Evolutionary conservation across 1,140 invertebrate genomes (phyloP), one percentile per base, ranked within the genome.

Genomic region (Drosophila insularis): DNA sequence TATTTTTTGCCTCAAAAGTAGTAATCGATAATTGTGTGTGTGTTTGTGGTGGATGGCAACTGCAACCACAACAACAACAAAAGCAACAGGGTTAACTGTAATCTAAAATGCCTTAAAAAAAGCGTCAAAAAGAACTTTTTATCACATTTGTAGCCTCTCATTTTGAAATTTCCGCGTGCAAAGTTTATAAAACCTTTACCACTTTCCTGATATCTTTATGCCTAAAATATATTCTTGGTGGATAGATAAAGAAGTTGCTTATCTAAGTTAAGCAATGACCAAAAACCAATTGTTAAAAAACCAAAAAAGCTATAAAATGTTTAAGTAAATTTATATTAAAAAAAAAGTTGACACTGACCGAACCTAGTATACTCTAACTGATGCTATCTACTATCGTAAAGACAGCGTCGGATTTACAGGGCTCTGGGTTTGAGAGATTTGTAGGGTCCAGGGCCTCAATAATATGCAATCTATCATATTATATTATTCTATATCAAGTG

Each of bases 11-110:
- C 40, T n/a, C 17, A 21, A 21, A 50, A 50, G 50, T 74, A 87
- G 81, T 71, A 86, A 86, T 86, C 82, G 81, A 86, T 86, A 79
- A 76, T 68, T 74, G 37, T 43, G 60, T 27, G 67, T 50, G 43
- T 27, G 27, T 27, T n/a, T n/a, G n/a, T n/a, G 14, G 10, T 19
- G 31, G 63, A 68, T 74, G 75, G 70, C 70, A 77, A 68, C 56
- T 54, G 27, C 58, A 65, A 17, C 17, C 4, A 19, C 43, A 50
- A 50, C 17, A 50, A 50, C 43, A 50, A 21, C 43, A 50, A 50
- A 50, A 21, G 43, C 32, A 68, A 56, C 43, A 55, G 62, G 59
- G 64, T 43, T 50, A 50, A 56, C 58, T 50, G 74, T 74, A 65
- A 74, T 74, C 68, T 65, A 40, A 40, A 60, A 60, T 56, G 63